These are phyloP conservation scores for Choloepus didactylus DNA, from an alignment of 2,797 vertebrate genomes.

Conservation along the genomic window DNA sequence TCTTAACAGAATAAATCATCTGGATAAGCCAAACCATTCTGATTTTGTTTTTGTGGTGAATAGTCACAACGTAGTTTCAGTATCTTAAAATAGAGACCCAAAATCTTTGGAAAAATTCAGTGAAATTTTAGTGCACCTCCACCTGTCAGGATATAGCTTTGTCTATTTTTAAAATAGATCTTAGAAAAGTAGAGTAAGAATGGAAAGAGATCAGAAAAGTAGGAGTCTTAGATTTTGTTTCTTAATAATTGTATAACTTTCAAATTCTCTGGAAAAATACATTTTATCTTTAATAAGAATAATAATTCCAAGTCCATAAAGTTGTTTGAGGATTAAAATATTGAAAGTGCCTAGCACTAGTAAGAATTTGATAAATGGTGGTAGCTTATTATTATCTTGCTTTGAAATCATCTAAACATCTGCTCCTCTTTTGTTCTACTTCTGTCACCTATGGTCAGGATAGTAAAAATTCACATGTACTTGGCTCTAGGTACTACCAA, in stretches of 20 bases:
- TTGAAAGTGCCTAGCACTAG: not conserved
- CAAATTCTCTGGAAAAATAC: conserved; percentile 4
- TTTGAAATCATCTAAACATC: not conserved
- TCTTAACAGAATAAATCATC: conserved; percentile 10
- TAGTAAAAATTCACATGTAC: not conserved
- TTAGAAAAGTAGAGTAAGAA: conserved; percentile 14
- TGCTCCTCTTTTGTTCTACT: not conserved
- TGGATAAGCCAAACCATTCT: not conserved
- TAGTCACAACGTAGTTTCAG: not conserved
- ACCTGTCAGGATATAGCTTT: not conserved
- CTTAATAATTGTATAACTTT: not conserved
- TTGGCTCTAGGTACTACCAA: not conserved
- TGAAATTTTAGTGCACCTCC: not conserved
- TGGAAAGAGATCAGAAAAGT: not conserved
- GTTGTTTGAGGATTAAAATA: not conserved
- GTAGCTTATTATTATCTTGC: not conserved
- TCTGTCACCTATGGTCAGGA: not conserved
- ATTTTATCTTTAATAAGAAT: conserved; percentile 35
- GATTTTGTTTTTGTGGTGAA: not conserved
- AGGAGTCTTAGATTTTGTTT: not conserved
- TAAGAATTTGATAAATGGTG: not conserved
- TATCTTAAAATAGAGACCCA: not conserved
- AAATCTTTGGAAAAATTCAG: not conserved
- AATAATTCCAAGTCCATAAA: conserved; percentile 6
- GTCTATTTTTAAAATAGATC: not conserved